Percentiles rank a stretch among this genome's conserved stretches.
Conservation (phyloP, 1,140 invertebrate species). For the Acromyrmex charruanus region DNA sequence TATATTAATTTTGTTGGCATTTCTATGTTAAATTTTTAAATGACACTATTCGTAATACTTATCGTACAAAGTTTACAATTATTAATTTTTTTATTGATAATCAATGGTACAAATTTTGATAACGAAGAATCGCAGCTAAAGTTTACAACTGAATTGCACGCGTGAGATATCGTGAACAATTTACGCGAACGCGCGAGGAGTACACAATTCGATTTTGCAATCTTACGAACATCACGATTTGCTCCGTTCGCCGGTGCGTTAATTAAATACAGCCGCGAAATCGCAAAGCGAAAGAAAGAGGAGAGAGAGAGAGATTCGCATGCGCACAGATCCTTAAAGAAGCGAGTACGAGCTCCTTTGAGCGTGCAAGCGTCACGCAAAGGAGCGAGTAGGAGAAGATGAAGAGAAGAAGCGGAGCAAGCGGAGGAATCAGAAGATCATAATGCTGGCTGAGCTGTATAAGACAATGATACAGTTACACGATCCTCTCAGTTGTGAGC, state of each 20-base stretch:
- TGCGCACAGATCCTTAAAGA: slow-evolving; percentile 46
- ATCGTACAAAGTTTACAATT: neutral
- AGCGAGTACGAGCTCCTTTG: slow-evolving; percentile 61
- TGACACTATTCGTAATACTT: neutral
- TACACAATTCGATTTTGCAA: slow-evolving; percentile 42
- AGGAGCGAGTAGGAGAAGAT: slow-evolving; percentile 37
- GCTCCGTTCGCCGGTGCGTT: slow-evolving; percentile 38
- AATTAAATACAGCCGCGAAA: slow-evolving; percentile 54
- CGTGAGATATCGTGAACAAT: slow-evolving; percentile 14
- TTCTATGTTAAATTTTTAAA: neutral
- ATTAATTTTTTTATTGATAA: neutral
- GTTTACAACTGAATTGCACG: neutral
- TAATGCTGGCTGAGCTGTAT: slow-evolving; percentile 75
- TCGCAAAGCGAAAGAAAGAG: neutral
- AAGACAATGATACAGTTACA: slow-evolving; percentile 82
- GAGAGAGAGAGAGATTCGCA: slow-evolving; percentile 50
- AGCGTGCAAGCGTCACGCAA: slow-evolving; percentile 57
- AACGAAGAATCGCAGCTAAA: neutral
- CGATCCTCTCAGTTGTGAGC: slow-evolving; percentile 78
- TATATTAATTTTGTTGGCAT: neutral
- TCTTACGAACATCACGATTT: neutral
- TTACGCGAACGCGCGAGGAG: neutral
- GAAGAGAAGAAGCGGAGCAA: slow-evolving; percentile 48
- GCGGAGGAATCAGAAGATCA: slow-evolving; percentile 61
- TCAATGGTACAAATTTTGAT: neutral